Percentiles rank a stretch among this genome's conserved stretches.
phyloP scores from a whole-genome alignment of 1,140 invertebrate genomes.

The Macrosteles quadrilineatus region DNA sequence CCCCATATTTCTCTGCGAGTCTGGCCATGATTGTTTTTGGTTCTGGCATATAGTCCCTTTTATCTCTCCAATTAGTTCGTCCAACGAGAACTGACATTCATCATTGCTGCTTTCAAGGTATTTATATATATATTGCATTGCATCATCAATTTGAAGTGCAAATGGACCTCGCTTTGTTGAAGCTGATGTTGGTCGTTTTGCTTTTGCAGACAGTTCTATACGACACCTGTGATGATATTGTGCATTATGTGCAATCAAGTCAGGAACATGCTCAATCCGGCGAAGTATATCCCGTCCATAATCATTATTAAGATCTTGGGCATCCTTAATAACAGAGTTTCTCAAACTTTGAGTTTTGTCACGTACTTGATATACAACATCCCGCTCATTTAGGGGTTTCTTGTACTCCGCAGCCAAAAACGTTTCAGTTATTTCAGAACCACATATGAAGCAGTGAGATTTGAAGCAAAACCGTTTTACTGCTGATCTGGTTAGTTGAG shows the following conservation, averaged over 20 bases:
- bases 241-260: neutral
- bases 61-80: neutral
- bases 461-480: neutral
- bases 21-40: slow-evolving; percentile 4
- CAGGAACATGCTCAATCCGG: neutral
- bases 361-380: slow-evolving; percentile 1
- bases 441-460: slow-evolving; percentile 1
- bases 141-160: neutral
- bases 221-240: neutral
- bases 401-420: slow-evolving; percentile 3
- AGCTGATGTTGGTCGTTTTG: neutral
- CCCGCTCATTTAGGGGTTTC: neutral
- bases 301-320: neutral
- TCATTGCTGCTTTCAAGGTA: slow-evolving; percentile 8
- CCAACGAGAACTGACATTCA: slow-evolving; percentile 8
- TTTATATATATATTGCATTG: slow-evolving; percentile 4
- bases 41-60: slow-evolving; percentile 6
- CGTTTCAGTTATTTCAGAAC: neutral
- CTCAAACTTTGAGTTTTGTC: slow-evolving; percentile 8
- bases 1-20: slow-evolving; percentile 8
- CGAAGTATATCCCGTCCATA: neutral
- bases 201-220: neutral
- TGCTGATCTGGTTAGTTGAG: slow-evolving; percentile 8
- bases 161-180: neutral
- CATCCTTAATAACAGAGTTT: slow-evolving; percentile 1